phyloP scores from a whole-genome alignment of 2,797 vertebrate genomes.

The Nannoperca australis region DNA sequence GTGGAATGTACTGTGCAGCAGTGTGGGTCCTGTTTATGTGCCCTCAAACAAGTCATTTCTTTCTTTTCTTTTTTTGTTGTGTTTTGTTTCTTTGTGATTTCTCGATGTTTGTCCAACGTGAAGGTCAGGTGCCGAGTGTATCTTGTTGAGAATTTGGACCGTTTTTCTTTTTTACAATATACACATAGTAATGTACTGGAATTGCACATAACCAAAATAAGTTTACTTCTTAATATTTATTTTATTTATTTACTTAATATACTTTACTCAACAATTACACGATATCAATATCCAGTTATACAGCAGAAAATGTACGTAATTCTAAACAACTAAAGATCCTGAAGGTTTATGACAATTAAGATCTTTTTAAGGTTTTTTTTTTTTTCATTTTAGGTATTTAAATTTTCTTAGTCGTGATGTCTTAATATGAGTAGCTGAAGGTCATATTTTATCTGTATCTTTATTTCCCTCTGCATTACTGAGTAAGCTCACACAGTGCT shows the following conservation, averaged over 20 bases:
- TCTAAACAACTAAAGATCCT: not conserved
- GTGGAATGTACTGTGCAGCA: slow-evolving; percentile 21
- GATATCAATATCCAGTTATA: not conserved
- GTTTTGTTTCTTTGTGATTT: slow-evolving; percentile 23
- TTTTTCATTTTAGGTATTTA: not conserved
- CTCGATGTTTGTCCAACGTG: not conserved
- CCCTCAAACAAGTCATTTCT: slow-evolving; percentile 38
- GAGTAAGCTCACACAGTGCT: slow-evolving; percentile 1
- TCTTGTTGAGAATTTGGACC: slow-evolving; percentile 5
- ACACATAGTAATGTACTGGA: not conserved
- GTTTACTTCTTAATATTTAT: not conserved
- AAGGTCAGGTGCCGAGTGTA: not conserved
- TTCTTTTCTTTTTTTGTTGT: slow-evolving; percentile 14
- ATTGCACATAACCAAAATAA: not conserved
- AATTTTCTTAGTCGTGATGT: not conserved
- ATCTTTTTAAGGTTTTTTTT: not conserved
- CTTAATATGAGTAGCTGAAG: slow-evolving; percentile 1
- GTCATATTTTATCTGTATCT: slow-evolving; percentile 20
- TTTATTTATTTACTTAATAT: not conserved
- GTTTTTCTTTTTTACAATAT: not conserved
- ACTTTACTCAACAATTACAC: not conserved
- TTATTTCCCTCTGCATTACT: slow-evolving; percentile 4
- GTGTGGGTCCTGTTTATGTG: slow-evolving; percentile 31
- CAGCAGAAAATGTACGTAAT: not conserved
- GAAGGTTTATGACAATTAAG: not conserved